Percentiles rank a stretch among this genome's conserved stretches.
Evolutionary conservation across 2,888 invertebrate genomes (phyloP).

Genomic region (Agapostemon virescens): DNA sequence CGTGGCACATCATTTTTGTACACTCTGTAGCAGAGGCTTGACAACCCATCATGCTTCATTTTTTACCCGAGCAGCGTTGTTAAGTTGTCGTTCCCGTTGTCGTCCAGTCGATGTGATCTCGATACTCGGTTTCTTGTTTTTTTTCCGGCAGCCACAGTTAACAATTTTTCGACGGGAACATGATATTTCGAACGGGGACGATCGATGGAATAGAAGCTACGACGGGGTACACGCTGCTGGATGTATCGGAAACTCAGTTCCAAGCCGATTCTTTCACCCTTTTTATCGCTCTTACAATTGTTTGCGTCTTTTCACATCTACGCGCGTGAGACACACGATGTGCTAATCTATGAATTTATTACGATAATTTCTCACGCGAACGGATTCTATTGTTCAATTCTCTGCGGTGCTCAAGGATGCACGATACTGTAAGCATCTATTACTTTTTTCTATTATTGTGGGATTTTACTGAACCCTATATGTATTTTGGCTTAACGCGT

Average conservation of each 20-base stretch:
- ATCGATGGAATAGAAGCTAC: constrained; percentile 11
- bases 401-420: not conserved
- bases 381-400: not conserved
- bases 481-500: too few relatives aligned
- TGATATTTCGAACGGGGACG: constrained; percentile 3
- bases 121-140: too few relatives aligned
- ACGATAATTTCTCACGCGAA: not conserved
- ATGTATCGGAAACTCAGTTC: constrained; percentile 12
- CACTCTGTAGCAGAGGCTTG: too few relatives aligned
- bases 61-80: too few relatives aligned
- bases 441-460: not conserved
- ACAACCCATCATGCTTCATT: too few relatives aligned
- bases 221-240: not conserved
- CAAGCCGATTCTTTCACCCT: not conserved
- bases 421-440: not conserved
- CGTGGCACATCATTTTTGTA: too few relatives aligned
- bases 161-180: not conserved
- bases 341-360: not conserved
- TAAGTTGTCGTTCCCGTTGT: too few relatives aligned
- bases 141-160: not conserved
- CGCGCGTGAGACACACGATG: not conserved
- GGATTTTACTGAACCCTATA: too few relatives aligned
- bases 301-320: not conserved
- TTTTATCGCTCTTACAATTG: constrained; percentile 1
- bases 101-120: too few relatives aligned